Evolutionary conservation across 2,797 vertebrate species (phyloP).

Genomic region (Cheirogaleus major): DNA sequence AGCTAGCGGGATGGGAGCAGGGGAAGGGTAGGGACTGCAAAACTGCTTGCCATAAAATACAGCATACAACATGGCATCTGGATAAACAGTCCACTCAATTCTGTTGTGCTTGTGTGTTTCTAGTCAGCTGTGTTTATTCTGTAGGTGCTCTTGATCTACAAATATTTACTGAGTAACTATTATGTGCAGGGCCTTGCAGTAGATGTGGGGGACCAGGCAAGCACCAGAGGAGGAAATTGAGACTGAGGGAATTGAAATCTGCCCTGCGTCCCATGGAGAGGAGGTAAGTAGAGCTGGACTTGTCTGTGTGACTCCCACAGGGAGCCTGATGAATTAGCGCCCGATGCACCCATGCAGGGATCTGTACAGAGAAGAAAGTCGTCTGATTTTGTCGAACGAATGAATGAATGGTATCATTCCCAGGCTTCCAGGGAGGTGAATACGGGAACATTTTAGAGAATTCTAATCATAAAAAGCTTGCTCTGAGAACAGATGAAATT

Average conservation of each 20-base stretch:
- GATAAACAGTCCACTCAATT: not conserved
- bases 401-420: not conserved
- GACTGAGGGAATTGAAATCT: not conserved
- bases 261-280: not conserved
- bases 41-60: not conserved
- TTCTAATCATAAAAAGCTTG: not conserved
- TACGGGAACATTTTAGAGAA: not conserved
- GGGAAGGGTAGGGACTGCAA: no score
- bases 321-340: not conserved
- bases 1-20: not conserved
- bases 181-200: not conserved
- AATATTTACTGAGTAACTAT: not conserved
- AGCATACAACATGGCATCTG: not conserved
- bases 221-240: not conserved
- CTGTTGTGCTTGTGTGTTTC: fast-evolving
- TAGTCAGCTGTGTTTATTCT: not conserved
- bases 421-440: not conserved
- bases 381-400: not conserved
- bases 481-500: conserved; percentile 36
- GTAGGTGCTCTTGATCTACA: no score
- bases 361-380: not conserved
- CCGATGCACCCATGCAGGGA: fast-evolving
- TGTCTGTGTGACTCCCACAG: fast-evolving
- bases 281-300: fast-evolving
- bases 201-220: not conserved